A percentile compares a stretch with the other conserved stretches of the same genome.
Conservation (phyloP, 2,797 vertebrate genomes). For the Apogon hyalosoma region DNA sequence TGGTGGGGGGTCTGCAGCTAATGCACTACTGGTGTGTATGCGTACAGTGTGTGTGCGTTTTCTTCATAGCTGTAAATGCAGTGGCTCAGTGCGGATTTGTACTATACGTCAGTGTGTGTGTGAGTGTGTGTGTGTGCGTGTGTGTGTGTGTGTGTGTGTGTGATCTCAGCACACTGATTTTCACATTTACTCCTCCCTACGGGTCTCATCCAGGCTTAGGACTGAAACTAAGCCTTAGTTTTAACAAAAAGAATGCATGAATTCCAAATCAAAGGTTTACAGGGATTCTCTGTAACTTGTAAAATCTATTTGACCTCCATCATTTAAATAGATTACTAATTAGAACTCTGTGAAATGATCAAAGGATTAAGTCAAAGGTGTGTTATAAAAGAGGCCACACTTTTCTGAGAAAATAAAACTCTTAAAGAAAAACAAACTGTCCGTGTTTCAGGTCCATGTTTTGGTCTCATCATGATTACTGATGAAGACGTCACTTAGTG, state of each 20-base stretch:
- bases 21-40: constrained; percentile 17
- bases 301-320: constrained; percentile 11
- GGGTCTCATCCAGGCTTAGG: neutral
- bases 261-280: constrained; percentile 28
- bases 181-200: constrained; percentile 24
- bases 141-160: constrained; percentile 4
- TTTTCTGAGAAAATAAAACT: constrained; percentile 15
- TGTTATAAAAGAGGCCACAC: neutral
- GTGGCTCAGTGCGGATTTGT: constrained; percentile 23
- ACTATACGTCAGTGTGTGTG: neutral
- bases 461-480: constrained; percentile 21
- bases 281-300: constrained; percentile 21
- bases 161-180: neutral
- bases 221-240: neutral
- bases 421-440: neutral
- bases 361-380: constrained; percentile 28
- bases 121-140: neutral
- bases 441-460: constrained; percentile 21
- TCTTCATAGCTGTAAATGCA: constrained; percentile 28
- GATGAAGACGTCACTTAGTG: neutral
- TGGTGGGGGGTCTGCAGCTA: constrained; percentile 6
- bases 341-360: constrained; percentile 38
- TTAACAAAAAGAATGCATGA: neutral
- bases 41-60: constrained; percentile 2
- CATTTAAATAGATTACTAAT: constrained; percentile 31